Percentiles rank a stretch among this genome's conserved stretches.
These are phyloP conservation scores for Zosterops hypoxanthus DNA, from an alignment of 2,113 vertebrate genomes.

Conservation along the genomic window DNA sequence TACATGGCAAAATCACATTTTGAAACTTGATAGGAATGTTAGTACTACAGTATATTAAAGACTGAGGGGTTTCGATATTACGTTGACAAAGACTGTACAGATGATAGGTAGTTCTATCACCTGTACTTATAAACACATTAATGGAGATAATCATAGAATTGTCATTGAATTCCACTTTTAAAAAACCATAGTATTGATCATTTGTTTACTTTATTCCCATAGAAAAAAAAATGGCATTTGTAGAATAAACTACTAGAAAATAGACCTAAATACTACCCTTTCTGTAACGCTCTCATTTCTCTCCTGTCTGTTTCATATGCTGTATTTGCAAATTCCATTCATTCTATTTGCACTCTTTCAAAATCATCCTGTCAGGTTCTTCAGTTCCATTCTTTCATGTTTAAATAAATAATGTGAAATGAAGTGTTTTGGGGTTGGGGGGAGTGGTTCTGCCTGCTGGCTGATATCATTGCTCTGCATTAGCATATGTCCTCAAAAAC, in stretches of 20 bases:
- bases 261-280: background rate
- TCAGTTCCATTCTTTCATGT: background rate
- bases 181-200: background rate
- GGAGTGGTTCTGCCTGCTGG: background rate
- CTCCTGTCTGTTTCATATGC: background rate
- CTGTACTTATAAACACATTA: background rate
- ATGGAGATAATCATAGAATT: background rate
- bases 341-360: background rate
- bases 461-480: background rate
- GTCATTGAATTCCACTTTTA: background rate
- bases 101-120: background rate
- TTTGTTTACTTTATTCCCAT: background rate
- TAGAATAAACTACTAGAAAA: background rate
- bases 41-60: background rate
- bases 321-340: background rate
- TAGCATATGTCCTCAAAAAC: background rate
- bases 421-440: accelerated
- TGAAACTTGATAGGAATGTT: background rate
- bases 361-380: background rate
- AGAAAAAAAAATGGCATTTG: background rate
- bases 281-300: background rate
- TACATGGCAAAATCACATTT: background rate
- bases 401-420: background rate
- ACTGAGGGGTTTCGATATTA: background rate
- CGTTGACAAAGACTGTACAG: background rate